Conservation (phyloP, 2,797 vertebrate species). For the Tapera naevia region DNA sequence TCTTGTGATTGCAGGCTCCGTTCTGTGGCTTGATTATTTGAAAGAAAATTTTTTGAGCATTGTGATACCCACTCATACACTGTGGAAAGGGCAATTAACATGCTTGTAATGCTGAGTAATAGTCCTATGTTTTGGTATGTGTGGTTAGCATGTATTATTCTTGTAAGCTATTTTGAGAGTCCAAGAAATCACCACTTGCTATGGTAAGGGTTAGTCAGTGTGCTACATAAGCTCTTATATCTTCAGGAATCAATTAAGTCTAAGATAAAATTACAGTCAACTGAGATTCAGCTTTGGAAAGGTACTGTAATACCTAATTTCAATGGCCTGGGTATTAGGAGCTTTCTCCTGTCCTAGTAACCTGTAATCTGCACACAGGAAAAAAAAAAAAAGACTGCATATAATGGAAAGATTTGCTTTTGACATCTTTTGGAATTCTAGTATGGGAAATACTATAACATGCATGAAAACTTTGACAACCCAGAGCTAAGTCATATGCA, state of each 20-base stretch:
- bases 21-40: slow-evolving; percentile 26
- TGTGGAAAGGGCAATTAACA: neutral
- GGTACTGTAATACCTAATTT: neutral
- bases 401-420: neutral
- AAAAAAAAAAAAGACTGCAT: neutral
- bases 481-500: rapidly evolving
- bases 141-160: slow-evolving; percentile 23
- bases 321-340: neutral
- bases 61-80: neutral
- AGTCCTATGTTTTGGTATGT: neutral
- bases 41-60: neutral
- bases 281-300: neutral
- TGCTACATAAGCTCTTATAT: neutral
- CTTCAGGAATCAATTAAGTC: neutral
- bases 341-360: neutral
- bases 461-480: neutral
- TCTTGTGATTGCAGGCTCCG: neutral
- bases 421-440: neutral
- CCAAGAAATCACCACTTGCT: neutral
- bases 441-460: neutral
- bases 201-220: neutral
- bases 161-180: neutral
- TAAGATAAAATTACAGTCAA: neutral
- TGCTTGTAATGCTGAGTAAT: slow-evolving; percentile 18
- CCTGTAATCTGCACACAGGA: neutral